Evolutionary conservation across 1,140 invertebrate genomes (phyloP).

Genomic region (Myzus persicae): DNA sequence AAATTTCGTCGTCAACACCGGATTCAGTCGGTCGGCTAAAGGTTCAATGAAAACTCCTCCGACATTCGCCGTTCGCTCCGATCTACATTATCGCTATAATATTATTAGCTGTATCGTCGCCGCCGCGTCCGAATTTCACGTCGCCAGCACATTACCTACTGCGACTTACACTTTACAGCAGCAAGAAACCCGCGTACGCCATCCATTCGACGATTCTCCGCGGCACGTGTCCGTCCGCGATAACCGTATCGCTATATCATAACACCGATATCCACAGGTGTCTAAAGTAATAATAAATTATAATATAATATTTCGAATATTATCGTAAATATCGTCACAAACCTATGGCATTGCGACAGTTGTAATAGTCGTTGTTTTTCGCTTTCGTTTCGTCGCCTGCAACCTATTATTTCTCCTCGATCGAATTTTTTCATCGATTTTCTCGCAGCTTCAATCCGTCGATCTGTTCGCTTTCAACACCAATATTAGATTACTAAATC

Average conservation of each 20-base stretch:
- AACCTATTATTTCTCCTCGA: no score
- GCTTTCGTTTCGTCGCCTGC: background rate
- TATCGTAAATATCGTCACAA: no score
- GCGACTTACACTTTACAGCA: no score
- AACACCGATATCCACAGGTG: no score
- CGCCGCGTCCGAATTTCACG: background rate
- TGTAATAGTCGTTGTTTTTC: no score
- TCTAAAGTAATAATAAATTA: no score
- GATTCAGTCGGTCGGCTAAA: constrained; percentile 50
- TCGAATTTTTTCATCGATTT: no score
- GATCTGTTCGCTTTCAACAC: background rate
- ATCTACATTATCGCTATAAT: background rate
- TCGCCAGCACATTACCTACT: background rate
- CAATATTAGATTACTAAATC: no score
- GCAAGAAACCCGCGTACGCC: background rate
- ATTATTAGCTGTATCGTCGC: background rate
- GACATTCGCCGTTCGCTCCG: background rate
- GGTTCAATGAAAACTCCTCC: constrained; percentile 52
- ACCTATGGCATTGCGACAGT: no score
- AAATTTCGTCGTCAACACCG: constrained; percentile 31
- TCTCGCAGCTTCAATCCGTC: no score
- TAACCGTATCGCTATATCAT: background rate
- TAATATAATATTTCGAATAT: no score
- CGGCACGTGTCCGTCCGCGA: background rate
- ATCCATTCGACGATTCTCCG: background rate